phyloP scores from a whole-genome alignment of 2,797 vertebrate genomes.

The Pipistrellus kuhlii region DNA sequence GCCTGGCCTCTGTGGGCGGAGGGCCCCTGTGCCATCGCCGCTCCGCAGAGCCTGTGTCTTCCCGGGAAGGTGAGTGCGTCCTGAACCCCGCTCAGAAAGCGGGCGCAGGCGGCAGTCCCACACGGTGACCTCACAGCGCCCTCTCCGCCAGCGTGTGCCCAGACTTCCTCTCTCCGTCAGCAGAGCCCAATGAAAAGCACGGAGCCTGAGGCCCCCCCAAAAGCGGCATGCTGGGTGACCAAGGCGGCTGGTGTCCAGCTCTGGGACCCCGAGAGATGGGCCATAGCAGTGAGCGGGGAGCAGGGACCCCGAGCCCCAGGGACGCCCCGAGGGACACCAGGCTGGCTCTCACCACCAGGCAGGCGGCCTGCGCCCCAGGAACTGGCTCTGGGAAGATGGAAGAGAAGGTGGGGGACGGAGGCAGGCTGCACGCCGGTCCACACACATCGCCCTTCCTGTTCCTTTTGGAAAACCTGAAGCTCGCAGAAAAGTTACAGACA shows the following conservation, averaged over 20 bases:
- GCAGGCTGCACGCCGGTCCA: not conserved
- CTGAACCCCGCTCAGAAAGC: rapidly evolving
- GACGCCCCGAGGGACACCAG: not conserved
- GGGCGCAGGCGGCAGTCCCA: rapidly evolving
- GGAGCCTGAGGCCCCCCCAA: not conserved
- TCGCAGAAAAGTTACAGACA: not conserved
- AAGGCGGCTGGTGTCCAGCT: not conserved
- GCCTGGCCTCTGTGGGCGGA: not conserved
- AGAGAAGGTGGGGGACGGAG: rapidly evolving
- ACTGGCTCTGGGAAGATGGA: rapidly evolving
- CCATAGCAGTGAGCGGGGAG: too few species aligned
- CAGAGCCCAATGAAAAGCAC: not conserved
- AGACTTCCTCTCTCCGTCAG: not conserved
- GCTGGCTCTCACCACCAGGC: not conserved
- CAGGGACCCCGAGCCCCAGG: not conserved
- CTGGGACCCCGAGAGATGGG: not conserved
- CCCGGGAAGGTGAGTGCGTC: too few species aligned
- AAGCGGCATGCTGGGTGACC: not conserved
- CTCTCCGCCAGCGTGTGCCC: too few species aligned
- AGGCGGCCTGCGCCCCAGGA: rapidly evolving
- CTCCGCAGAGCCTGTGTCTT: not conserved
- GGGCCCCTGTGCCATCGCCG: too few species aligned
- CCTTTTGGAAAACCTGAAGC: not conserved
- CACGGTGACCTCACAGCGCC: too few species aligned
- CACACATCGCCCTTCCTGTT: not conserved